Conservation (phyloP, 1,140 invertebrate genomes). For the Bathynomus jamesi region DNA sequence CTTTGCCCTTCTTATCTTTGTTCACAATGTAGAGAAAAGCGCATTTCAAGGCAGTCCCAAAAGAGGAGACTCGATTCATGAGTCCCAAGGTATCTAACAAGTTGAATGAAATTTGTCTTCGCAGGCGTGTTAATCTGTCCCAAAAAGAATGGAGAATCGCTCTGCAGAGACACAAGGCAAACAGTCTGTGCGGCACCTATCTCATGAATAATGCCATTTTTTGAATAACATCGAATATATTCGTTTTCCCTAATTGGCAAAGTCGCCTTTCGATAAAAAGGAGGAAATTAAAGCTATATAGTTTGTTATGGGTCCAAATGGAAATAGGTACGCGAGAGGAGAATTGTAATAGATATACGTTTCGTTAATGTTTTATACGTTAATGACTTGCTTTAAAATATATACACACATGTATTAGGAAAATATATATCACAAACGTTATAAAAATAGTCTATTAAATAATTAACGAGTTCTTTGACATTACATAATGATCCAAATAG, state of each 20-base stretch:
- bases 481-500: no score
- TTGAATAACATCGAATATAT: conserved; percentile 1
- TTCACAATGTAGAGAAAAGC: neutral
- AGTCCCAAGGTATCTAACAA: conserved; percentile 1
- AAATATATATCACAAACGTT: no score
- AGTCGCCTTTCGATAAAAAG: neutral
- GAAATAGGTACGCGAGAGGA: no score
- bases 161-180: neutral
- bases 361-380: no score
- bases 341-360: no score
- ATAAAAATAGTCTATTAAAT: no score
- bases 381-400: no score
- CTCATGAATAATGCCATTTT: neutral
- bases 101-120: conserved; percentile 1
- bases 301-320: neutral
- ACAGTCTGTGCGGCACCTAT: neutral
- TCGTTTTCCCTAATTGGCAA: neutral
- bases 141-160: neutral
- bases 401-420: no score
- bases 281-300: neutral
- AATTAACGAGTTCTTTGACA: no score
- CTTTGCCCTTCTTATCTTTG: neutral
- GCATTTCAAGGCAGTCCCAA: neutral
- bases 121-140: neutral
- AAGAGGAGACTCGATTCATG: neutral